Evolutionary conservation across 2,888 invertebrate species (phyloP), one percentile per base, ranked within the genome.

Genomic region (Limenitis arthemis): DNA sequence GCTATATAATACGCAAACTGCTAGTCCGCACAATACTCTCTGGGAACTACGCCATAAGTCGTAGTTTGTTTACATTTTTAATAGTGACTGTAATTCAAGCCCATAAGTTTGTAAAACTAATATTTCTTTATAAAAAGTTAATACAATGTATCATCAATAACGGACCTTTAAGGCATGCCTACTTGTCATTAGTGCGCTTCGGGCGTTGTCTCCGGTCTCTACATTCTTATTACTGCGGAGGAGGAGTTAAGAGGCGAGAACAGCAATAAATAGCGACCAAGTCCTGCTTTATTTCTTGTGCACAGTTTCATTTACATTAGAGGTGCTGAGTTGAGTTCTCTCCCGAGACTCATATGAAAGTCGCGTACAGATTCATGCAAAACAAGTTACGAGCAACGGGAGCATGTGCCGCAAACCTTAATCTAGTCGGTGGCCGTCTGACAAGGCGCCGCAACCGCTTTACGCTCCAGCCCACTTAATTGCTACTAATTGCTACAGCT

Each of bases 281-380:
- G 72, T 73, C 72, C 71, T 77, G 83, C 79, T 84, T 82, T 82
- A 82, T 84, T 82, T 79, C 77, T 79, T 79, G 81, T 76, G 75
- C 80, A 82, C 79, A 85, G 84, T 85, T 85, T 83, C 76, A 82
- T 84, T 84, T 83, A 85, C 83, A 84, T 84, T 80, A 81, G 73
- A 81, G 79, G 80, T 82, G 79, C 73, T 78, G 79, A 80, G 70
- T 73, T 66, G 64, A 73, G 71, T 67, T 72, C 73, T 68, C 80
- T 82, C 77, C 61, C 58, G 83, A 76, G 84, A 79, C 72, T 73
- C 80, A 70, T 80, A 77, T 73, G 79, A 75, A 75, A 79, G 73
- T 79, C 75, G 75, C 75, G 75, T 75, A 72, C 77, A 78, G 82
- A 83, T 81, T 84, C 84, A 79, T 82, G 79, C 77, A 77, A 76